phyloP scores from a whole-genome alignment of 2,888 invertebrate species.

The Congeria kusceri region DNA sequence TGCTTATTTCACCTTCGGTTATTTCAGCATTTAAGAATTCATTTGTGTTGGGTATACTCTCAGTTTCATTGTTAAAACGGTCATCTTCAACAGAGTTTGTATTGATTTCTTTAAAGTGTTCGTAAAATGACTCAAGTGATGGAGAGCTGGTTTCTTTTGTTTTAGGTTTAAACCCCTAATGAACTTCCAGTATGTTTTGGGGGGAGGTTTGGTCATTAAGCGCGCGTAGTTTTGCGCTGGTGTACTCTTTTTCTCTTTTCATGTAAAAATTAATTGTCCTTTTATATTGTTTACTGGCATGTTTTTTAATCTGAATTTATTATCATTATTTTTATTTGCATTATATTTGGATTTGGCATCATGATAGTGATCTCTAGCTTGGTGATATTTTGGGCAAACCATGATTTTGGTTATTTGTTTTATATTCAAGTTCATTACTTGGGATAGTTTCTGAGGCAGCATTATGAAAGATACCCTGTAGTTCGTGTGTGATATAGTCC shows the following conservation, averaged over 20 bases:
- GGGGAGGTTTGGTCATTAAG: not conserved
- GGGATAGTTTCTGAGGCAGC: constrained; percentile 8
- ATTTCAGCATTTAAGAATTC: constrained; percentile 25
- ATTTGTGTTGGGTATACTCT: not conserved
- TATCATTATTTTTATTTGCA: not conserved
- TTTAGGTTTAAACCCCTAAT: not conserved
- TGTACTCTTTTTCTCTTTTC: not conserved
- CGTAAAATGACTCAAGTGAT: constrained; percentile 4
- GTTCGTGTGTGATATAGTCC: not conserved
- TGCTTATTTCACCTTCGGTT: constrained; percentile 33
- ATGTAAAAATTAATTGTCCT: constrained; percentile 3
- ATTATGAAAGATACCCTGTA: not conserved
- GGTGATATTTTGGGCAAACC: constrained; percentile 13
- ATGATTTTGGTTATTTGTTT: constrained; percentile 9
- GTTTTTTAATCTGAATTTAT: constrained; percentile 3
- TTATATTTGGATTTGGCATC: not conserved
- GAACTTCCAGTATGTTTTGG: constrained; percentile 15
- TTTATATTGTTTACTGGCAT: constrained; percentile 2
- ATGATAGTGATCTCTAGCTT: constrained; percentile 10
- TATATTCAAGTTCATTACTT: not conserved
- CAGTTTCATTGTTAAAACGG: not conserved
- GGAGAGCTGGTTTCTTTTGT: not conserved
- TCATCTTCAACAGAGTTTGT: not conserved
- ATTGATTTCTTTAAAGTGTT: constrained; percentile 17
- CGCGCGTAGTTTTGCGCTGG: constrained; percentile 5